phyloP scores from a whole-genome alignment of 2,113 vertebrate genomes.

The Ceyx margarethae region DNA sequence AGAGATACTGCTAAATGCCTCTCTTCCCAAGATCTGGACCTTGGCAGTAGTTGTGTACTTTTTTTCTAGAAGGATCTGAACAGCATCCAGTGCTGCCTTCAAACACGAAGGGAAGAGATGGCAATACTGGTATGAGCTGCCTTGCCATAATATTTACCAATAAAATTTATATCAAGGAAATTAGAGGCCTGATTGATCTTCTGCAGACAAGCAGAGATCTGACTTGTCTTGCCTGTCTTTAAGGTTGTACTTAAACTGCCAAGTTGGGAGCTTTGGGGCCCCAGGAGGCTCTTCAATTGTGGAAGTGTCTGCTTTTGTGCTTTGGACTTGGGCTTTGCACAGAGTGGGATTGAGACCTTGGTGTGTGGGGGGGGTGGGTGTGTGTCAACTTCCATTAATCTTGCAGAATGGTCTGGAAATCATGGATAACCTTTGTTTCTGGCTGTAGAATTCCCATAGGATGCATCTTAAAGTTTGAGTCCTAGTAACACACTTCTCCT shows the following conservation, averaged over 20 bases:
- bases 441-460: background rate
- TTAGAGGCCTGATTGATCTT: background rate
- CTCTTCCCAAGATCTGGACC: background rate
- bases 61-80: background rate
- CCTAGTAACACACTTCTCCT: conserved; percentile 59
- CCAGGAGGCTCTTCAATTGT: background rate
- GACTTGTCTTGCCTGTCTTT: background rate
- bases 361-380: background rate
- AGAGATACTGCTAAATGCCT: background rate
- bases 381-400: background rate
- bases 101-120: background rate
- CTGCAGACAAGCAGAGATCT: background rate
- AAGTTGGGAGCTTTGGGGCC: background rate
- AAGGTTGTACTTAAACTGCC: background rate
- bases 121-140: background rate
- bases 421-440: background rate
- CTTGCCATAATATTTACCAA: background rate
- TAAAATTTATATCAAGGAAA: background rate
- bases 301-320: rapidly evolving
- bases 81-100: background rate
- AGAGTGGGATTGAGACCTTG: background rate
- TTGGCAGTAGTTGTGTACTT: background rate
- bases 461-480: background rate
- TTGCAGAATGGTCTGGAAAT: background rate
- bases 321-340: background rate